phyloP scores from a whole-genome alignment of 2,113 vertebrate genomes.

The Alethe castanea region DNA sequence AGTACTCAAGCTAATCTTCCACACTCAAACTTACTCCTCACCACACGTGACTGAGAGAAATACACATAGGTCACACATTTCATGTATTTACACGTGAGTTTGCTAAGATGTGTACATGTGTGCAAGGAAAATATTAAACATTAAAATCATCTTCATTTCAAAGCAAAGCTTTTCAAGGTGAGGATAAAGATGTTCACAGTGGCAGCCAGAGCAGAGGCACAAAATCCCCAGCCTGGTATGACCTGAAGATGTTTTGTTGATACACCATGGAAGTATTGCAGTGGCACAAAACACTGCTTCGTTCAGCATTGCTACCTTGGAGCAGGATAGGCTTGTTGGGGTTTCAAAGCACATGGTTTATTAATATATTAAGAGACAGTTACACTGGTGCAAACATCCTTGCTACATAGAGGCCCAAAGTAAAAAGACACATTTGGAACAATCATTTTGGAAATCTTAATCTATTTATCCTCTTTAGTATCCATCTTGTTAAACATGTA shows the following conservation, averaged over 20 bases:
- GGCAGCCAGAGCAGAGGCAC: background rate
- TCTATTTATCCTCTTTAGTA: constrained; percentile 57
- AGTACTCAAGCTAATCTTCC: constrained; percentile 11
- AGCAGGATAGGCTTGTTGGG: background rate
- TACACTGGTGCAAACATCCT: background rate
- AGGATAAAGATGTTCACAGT: background rate
- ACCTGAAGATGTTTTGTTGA: background rate
- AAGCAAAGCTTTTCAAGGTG: background rate
- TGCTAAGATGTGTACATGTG: background rate
- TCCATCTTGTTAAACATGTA: constrained; percentile 58
- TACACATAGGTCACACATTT: background rate
- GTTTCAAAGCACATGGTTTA: background rate
- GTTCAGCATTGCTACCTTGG: background rate
- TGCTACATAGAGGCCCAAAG: background rate
- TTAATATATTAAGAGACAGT: background rate
- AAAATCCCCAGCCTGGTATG: background rate
- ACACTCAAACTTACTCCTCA: background rate
- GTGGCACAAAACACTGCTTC: background rate
- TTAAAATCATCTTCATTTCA: background rate
- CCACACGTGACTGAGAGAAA: background rate
- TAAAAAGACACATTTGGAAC: background rate
- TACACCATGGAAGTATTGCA: background rate
- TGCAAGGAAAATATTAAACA: background rate
- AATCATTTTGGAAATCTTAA: constrained; percentile 28
- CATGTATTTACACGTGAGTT: background rate